Evolutionary conservation across 2,113 vertebrate genomes (phyloP).

Genomic region (Myodes glareolus): DNA sequence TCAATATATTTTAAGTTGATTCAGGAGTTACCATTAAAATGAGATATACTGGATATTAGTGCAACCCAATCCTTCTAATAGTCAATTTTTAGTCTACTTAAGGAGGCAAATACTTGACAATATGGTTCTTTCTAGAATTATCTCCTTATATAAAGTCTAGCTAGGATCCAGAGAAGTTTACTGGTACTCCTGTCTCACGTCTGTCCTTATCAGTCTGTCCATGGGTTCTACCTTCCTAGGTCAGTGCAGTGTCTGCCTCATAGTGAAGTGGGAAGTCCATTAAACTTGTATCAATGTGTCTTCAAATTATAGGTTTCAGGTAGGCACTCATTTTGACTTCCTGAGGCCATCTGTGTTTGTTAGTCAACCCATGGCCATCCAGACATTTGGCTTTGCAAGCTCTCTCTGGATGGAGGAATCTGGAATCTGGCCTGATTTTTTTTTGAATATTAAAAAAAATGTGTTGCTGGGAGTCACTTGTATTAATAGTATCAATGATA

Average conservation of each 20-base stretch:
- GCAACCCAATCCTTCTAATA: background rate
- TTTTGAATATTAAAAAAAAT: background rate
- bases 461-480: background rate
- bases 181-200: too few species aligned
- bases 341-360: background rate
- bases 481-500: background rate
- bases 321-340: background rate
- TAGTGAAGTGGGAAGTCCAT: background rate
- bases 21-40: constrained; percentile 10
- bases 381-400: background rate
- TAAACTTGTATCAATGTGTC: background rate
- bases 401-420: background rate
- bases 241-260: background rate
- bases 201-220: background rate
- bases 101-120: background rate
- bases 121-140: background rate
- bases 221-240: background rate
- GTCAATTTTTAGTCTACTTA: background rate
- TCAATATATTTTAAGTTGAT: constrained; percentile 2
- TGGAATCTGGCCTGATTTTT: background rate
- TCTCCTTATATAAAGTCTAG: background rate
- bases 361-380: background rate
- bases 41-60: background rate
- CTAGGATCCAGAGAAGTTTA: background rate
- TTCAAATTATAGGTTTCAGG: background rate